A percentile compares a stretch with the other conserved stretches of the same genome.
These are phyloP conservation scores for Crax fasciolata DNA, from an alignment of 2,797 vertebrate species.

Conservation along the genomic window DNA sequence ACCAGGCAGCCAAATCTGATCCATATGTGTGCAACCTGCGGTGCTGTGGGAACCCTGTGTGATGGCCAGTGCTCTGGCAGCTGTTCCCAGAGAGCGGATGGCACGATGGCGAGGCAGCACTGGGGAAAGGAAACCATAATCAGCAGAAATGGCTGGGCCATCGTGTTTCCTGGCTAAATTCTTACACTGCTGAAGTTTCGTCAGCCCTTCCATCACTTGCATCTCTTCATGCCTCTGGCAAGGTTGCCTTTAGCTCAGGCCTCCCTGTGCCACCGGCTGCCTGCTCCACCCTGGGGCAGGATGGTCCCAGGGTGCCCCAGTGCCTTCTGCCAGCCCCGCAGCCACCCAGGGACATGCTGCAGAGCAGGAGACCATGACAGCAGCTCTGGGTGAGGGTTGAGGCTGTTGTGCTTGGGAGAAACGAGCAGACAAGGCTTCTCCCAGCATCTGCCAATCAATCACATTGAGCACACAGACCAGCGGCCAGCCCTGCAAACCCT, in stretches of 20 bases:
- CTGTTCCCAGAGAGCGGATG: neutral
- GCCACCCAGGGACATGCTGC: neutral
- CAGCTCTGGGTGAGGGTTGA: neutral
- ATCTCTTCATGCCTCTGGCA: neutral
- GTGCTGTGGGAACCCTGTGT: neutral
- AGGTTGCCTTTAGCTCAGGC: accelerated
- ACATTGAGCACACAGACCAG: neutral
- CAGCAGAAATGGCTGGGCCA: neutral
- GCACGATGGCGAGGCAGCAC: accelerated
- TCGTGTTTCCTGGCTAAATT: neutral
- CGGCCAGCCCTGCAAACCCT: neutral
- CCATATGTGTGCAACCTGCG: neutral
- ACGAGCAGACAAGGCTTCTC: neutral
- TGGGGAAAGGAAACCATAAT: accelerated
- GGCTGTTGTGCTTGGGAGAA: neutral
- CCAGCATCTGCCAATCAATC: constrained; percentile 45
- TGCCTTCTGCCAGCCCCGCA: neutral
- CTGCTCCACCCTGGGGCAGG: neutral
- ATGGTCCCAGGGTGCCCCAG: neutral
- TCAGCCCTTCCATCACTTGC: neutral
- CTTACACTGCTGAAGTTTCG: neutral
- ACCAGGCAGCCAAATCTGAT: neutral
- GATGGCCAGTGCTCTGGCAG: neutral
- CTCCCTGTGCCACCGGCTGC: accelerated
- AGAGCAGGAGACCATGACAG: neutral